These are phyloP conservation scores for Aurelia sp. DNA, from an alignment of 30 jellyfish, hydroid and myxozoan genomes.

Conservation along the genomic window DNA sequence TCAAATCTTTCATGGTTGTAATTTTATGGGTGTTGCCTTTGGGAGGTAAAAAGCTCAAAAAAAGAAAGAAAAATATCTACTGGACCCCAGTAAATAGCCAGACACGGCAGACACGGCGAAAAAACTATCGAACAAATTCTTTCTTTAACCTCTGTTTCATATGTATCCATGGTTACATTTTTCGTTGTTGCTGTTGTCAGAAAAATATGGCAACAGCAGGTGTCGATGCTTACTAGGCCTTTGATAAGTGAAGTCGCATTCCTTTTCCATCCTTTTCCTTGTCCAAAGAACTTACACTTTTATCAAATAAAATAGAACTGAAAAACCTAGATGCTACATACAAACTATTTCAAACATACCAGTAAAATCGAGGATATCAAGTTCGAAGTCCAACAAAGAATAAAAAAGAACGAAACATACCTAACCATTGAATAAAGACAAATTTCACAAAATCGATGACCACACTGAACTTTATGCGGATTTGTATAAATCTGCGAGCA, in stretches of 20 bases:
- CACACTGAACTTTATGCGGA: constrained; percentile 66
- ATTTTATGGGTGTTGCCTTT: background rate
- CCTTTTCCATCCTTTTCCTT: too few species aligned
- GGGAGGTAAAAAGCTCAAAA: too few species aligned
- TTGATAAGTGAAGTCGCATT: too few species aligned
- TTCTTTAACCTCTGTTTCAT: background rate
- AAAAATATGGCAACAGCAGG: too few species aligned
- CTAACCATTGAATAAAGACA: constrained; percentile 50
- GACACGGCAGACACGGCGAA: too few species aligned
- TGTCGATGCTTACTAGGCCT: too few species aligned
- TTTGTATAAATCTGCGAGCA: constrained; percentile 46
- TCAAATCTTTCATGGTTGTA: background rate
- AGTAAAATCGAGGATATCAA: background rate
- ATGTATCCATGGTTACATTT: background rate
- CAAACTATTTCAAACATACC: too few species aligned
- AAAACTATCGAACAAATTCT: background rate
- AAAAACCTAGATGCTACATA: too few species aligned
- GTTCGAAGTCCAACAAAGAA: background rate
- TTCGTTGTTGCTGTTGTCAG: background rate
- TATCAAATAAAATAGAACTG: background rate
- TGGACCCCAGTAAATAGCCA: too few species aligned
- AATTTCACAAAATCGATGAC: constrained; percentile 65
- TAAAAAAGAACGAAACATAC: background rate
- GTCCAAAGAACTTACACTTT: too few species aligned
- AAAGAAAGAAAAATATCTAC: too few species aligned